phyloP scores from a whole-genome alignment of 2,113 vertebrate species.

The Amia ocellicauda region DNA sequence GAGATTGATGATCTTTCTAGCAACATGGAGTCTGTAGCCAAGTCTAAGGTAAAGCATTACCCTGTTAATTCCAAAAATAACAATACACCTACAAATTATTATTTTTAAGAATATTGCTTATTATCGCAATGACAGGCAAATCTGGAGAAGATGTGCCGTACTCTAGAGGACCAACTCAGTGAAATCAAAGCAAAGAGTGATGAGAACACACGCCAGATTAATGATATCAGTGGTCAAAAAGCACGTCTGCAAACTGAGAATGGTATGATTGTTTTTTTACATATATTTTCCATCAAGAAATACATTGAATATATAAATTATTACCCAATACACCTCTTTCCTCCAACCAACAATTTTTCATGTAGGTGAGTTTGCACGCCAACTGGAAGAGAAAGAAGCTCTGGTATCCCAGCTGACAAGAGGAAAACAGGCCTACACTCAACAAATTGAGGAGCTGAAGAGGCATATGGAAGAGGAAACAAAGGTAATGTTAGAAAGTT shows the following conservation, averaged over 20 bases:
- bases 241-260: conserved; percentile 67
- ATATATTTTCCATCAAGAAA: neutral
- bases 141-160: conserved; percentile 83
- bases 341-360: neutral
- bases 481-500: conserved; percentile 56
- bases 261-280: conserved; percentile 37
- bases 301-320: neutral
- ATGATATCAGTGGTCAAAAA: conserved; percentile 59
- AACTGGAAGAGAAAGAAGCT: conserved; percentile 74
- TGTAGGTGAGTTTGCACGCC: conserved; percentile 70
- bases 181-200: conserved; percentile 79
- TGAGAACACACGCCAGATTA: conserved; percentile 65
- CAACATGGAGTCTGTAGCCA: conserved; percentile 80
- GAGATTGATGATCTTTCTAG: conserved; percentile 79
- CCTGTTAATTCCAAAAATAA: neutral
- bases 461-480: conserved; percentile 78
- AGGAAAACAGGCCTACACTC: conserved; percentile 71
- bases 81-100: neutral
- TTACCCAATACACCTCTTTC: neutral
- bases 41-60: conserved; percentile 62
- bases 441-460: conserved; percentile 77
- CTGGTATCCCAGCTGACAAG: conserved; percentile 74
- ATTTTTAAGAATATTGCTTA: neutral
- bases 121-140: conserved; percentile 58
- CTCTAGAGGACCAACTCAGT: conserved; percentile 84